Base-by-base conservation (phyloP, 2,888 invertebrate genomes). In the Drosophila maculinotata region DNA sequence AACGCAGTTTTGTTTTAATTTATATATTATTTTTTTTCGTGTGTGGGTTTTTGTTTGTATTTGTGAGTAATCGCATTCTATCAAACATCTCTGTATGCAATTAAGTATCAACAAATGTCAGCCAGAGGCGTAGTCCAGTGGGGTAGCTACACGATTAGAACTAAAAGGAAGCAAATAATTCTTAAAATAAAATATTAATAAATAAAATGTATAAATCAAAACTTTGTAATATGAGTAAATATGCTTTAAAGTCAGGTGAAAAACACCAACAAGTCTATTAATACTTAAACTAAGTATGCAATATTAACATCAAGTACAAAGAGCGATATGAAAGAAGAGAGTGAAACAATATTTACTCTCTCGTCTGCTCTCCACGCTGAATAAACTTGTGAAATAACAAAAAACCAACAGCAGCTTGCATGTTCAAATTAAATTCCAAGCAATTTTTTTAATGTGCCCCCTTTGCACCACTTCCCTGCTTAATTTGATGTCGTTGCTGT, bases 1-100 rank as follows among this genome's bases (percentile, higher is more conserved):
- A 66, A 48, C 52, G 60, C 36, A 64, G 25, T 71, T 54, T 36
- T n/a, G n/a, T 59, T 26, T 42, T 28, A 8, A n/a, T 10, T 17
- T n/a, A n/a, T 15, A 9, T n/a, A n/a, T n/a, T n/a, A n/a, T n/a
- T 20, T 36, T 6, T 53, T 15, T 58, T 26, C 31, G 44, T 17
- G 12, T 35, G 14, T 23, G 2, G 10, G 5, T 14, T 3, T 8
- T 2, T 33, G 4, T 12, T 12, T 33, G 41, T 25, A n/a, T 10
- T 35, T 47, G 35, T 36, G 17, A 38, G 25, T 28, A 56, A 56
- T 68, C 56, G 41, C 28, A 67, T 41, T 54, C 52, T 53, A 63
- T 58, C 44, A 57, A 57, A 73, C 47, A 59, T 48, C 47, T 17
- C 31, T 38, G 8, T 36, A 26, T 47, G 26, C n/a, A 36, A 39